A percentile compares a stretch with the other conserved stretches of the same genome.
phyloP scores from a whole-genome alignment of 2,888 invertebrate species.

The Drosophila affinis region DNA sequence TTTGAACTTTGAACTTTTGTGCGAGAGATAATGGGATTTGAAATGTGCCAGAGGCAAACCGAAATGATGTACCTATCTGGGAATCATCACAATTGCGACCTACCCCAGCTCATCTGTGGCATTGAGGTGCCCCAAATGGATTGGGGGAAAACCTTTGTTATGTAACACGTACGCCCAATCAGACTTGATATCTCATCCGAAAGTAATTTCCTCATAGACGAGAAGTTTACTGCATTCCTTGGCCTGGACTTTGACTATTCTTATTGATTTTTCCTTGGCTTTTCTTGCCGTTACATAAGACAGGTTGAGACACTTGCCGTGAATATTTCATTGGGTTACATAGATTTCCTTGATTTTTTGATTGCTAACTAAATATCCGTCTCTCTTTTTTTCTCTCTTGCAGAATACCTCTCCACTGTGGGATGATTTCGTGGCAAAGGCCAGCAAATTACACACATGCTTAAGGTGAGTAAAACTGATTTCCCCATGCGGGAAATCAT shows the following conservation, averaged over 20 bases:
- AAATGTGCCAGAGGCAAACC: neutral
- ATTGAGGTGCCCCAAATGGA: neutral
- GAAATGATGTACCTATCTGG: neutral
- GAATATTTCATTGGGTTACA: slow-evolving; percentile 28
- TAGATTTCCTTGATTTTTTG: slow-evolving; percentile 12
- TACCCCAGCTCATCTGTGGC: neutral
- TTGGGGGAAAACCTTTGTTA: slow-evolving; percentile 1
- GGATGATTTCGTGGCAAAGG: slow-evolving; percentile 97
- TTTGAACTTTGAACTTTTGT: slow-evolving; percentile 32
- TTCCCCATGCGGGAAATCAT: slow-evolving; percentile 10
- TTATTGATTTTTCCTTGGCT: slow-evolving; percentile 38
- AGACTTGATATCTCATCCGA: slow-evolving; percentile 22
- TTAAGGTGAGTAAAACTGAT: slow-evolving; percentile 89
- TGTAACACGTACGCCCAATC: slow-evolving; percentile 27
- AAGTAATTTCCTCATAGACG: slow-evolving; percentile 49
- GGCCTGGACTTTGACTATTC: neutral
- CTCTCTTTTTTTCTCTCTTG: slow-evolving; percentile 47
- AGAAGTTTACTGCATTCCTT: slow-evolving; percentile 50
- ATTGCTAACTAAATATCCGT: slow-evolving; percentile 22
- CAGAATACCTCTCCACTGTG: slow-evolving; percentile 97
- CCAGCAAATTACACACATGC: slow-evolving; percentile 96
- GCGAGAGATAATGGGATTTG: slow-evolving; percentile 10
- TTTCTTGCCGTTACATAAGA: slow-evolving; percentile 7
- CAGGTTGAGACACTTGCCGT: slow-evolving; percentile 4
- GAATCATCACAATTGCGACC: too few relatives aligned